Evolutionary conservation across 2,113 vertebrate species (phyloP).

Genomic region (Zapornia atra): DNA sequence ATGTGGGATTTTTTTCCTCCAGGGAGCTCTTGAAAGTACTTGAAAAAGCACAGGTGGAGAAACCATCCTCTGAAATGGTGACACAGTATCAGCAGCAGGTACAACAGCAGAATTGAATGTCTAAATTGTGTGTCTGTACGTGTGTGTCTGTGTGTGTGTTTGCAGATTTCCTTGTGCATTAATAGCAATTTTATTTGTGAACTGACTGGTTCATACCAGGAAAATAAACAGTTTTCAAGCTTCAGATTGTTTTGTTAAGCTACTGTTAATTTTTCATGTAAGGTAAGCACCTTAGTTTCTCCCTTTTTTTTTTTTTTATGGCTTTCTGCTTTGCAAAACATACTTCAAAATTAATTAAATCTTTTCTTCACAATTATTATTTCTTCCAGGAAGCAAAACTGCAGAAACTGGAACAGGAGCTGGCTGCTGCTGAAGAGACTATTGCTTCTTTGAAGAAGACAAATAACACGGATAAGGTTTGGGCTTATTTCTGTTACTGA

Average conservation of each 20-base stretch:
- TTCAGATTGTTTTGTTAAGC: not conserved
- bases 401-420: constrained; percentile 76
- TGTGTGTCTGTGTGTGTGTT: not conserved
- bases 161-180: not conserved
- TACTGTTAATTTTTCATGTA: not conserved
- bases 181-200: not conserved
- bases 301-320: not conserved
- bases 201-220: not conserved
- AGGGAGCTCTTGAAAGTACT: constrained; percentile 87
- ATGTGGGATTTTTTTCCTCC: not conserved
- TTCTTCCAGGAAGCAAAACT: constrained; percentile 74
- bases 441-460: constrained; percentile 83
- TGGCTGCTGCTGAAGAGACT: constrained; percentile 72
- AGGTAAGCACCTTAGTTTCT: not conserved
- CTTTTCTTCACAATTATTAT: not conserved
- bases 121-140: not conserved
- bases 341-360: not conserved
- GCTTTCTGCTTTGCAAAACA: not conserved
- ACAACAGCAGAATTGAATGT: not conserved
- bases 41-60: constrained; percentile 81
- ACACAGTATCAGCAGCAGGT: constrained; percentile 85
- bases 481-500: not conserved
- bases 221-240: not conserved
- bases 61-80: constrained; percentile 78
- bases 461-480: constrained; percentile 87